Evolutionary conservation across 2,888 invertebrate genomes (phyloP), one percentile per base, ranked within the genome.

Genomic region (Drosophila gaucha): DNA sequence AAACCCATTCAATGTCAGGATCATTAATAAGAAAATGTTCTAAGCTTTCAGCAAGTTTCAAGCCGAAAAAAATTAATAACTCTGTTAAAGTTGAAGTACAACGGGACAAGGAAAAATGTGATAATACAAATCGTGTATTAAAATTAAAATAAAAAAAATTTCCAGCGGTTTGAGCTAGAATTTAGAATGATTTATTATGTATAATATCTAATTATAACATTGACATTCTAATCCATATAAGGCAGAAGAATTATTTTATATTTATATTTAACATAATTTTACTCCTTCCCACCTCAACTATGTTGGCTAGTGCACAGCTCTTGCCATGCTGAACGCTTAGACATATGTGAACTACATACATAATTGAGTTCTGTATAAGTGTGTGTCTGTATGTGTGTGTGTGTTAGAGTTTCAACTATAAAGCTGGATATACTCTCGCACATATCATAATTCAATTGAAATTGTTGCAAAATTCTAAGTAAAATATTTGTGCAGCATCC

Each of bases 371-470:
- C 57, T 33, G 31, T 31, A 35, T 33, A 44, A 41, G 22, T 67
- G 16, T 59, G 26, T 59, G 31, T 47, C 14, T 33, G 50, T 56
- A 31, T 26, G 58, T 47, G 26, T 56, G 20, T 36, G 24, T 58
- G 18, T 33, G 33, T 31, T 16, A 8, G 18, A 24, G 41, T 12
- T 24, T 30, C 22, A 33, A 28, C 54, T 41, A 52, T 59, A 71
- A 56, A 26, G 49, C 51, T n/a, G 35, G 16, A 28, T 31, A 20
- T 57, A 14, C 52, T 49, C 47, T 47, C 39, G 52, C 69, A 86
- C 68, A 80, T 56, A 74, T 83, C 72, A 77, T 84, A 78, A 80
- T 84, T 69, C 78, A 80, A 80, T 86, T 74, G 82, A 69, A 86
- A 84, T 76, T 66, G 75, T 84, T 75, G 59, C 71, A 55, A 67